phyloP scores from a whole-genome alignment of 2,113 vertebrate genomes.

The Ellobius talpinus region DNA sequence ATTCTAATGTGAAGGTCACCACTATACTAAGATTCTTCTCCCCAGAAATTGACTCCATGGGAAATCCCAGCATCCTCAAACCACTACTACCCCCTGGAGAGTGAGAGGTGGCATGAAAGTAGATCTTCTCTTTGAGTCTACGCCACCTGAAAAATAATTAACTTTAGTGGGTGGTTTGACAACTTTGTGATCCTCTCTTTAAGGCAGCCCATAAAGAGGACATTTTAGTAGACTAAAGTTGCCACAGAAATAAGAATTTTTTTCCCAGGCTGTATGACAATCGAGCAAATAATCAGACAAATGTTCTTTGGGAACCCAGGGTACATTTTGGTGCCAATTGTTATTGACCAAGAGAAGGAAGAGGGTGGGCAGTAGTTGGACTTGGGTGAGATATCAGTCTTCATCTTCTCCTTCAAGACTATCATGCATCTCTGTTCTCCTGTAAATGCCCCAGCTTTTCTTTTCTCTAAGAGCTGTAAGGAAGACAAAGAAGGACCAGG shows the following conservation, averaged over 20 bases:
- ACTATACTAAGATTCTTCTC: background rate
- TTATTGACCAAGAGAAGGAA: background rate
- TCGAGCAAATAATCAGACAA: background rate
- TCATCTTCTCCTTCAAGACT: background rate
- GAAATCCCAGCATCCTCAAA: background rate
- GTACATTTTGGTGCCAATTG: background rate
- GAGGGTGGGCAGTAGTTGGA: background rate
- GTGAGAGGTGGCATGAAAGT: constrained; percentile 26
- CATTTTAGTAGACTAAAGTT: constrained; percentile 22
- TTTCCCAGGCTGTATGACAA: background rate
- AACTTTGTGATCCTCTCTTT: constrained; percentile 50
- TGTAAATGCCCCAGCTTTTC: background rate
- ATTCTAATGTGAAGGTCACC: constrained; percentile 35
- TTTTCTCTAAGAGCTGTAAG: background rate
- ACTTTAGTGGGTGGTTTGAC: constrained; percentile 44
- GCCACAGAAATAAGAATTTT: constrained; percentile 21
- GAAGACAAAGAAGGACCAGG: background rate
- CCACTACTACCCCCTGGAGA: background rate
- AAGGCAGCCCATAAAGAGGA: background rate
- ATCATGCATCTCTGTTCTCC: background rate
- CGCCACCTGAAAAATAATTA: constrained; percentile 64
- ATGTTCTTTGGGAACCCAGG: background rate
- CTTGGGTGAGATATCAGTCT: background rate
- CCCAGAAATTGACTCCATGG: background rate
- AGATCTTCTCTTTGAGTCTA: constrained; percentile 13